Conservation (phyloP, 2,888 invertebrate species). For the Dolichopus griseipennis region DNA sequence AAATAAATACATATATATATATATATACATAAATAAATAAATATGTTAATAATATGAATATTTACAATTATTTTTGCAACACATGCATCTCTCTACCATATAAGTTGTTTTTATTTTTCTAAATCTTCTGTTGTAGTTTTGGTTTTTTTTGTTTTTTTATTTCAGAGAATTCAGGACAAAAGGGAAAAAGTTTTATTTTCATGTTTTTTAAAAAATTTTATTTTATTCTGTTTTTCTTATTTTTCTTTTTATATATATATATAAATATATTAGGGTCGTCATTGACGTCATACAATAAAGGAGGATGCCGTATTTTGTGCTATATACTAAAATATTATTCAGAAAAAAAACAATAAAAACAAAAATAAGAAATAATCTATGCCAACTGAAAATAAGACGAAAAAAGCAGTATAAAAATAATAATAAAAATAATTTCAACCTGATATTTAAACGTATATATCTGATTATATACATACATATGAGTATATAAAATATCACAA, state of each 20-base stretch:
- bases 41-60: too few relatives aligned
- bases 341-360: not conserved
- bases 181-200: not conserved
- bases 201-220: not conserved
- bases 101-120: not conserved
- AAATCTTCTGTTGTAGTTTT: not conserved
- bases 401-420: not conserved
- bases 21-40: too few relatives aligned
- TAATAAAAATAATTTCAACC: too few relatives aligned
- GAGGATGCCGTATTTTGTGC: slow-evolving; percentile 15
- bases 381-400: not conserved
- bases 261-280: not conserved
- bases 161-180: slow-evolving; percentile 2
- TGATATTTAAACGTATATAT: too few relatives aligned
- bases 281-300: slow-evolving; percentile 18
- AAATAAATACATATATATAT: too few relatives aligned
- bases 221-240: too few relatives aligned
- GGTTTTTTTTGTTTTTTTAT: not conserved
- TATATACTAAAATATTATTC: not conserved
- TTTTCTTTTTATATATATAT: too few relatives aligned
- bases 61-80: not conserved
- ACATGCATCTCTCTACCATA: not conserved
- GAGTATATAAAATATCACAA: too few relatives aligned
- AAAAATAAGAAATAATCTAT: not conserved
- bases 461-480: too few relatives aligned